A percentile compares a stretch with the other conserved stretches of the same genome.
Conservation (phyloP, 53 echinoderm and acorn worm species). For the Paelopatides confundens region DNA sequence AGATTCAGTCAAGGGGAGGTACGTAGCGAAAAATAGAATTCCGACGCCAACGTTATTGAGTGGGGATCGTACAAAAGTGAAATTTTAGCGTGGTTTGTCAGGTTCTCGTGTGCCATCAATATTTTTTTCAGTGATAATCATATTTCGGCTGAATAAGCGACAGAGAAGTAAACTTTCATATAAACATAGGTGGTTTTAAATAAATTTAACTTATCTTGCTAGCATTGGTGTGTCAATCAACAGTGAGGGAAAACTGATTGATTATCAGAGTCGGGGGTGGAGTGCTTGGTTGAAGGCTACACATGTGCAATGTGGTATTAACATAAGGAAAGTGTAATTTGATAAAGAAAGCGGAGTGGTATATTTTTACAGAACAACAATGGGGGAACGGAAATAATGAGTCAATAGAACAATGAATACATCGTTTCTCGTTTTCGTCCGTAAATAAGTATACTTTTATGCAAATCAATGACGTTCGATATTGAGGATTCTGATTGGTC, state of each 20-base stretch:
- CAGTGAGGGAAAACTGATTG: neutral
- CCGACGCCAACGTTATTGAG: neutral
- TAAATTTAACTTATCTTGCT: neutral
- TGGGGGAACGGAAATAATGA: neutral
- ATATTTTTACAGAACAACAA: neutral
- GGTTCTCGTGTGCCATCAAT: conserved; percentile 1
- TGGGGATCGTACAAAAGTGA: neutral
- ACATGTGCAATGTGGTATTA: neutral
- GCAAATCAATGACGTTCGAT: conserved; percentile 29
- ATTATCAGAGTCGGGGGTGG: neutral
- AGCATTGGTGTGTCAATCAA: conserved; percentile 1
- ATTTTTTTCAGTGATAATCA: neutral
- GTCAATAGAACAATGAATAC: neutral
- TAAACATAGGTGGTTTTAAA: neutral
- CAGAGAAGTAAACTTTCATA: neutral
- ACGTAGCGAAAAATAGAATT: neutral
- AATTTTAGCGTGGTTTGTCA: conserved; percentile 28
- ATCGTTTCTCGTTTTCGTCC: neutral
- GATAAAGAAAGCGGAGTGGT: no score
- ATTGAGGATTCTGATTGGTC: conserved; percentile 7
- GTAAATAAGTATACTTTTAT: conserved; percentile 22
- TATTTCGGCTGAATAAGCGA: neutral
- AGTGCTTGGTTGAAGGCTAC: neutral
- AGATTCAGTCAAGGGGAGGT: conserved; percentile 1
- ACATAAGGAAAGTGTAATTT: neutral